Evolutionary conservation across 2,797 vertebrate genomes (phyloP), one percentile per base, ranked within the genome.

Genomic region (Liparis tanakae): DNA sequence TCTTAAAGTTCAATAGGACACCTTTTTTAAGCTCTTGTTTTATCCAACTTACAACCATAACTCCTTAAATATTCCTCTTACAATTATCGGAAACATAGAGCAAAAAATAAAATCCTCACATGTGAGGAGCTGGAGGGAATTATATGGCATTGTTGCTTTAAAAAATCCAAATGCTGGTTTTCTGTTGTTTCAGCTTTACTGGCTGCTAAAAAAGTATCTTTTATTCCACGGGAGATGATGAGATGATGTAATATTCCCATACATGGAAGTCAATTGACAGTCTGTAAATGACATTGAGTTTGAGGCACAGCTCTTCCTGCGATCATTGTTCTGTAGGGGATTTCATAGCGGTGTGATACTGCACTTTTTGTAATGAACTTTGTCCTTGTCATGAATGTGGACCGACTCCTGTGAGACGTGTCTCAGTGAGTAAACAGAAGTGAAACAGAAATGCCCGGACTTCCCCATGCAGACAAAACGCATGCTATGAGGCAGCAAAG

Each of bases 351-450:
- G 63, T 74, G 70, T 72, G 50, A 53, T 53, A 53, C n/a, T 79
- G 79, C 74, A 88, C 68, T 73, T 51, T 70, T 46, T 55, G 53
- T 63, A 67, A 79, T 88, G 85, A 88, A 84, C 84, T 88, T 85
- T 88, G 86, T 82, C 78, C 65, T 39, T 81, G 74, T 70, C 68
- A 71, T 89, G 79, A 85, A 87, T 85, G 84, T 70, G 70, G 76
- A 83, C 15, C 15, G 39, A 55, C 67, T 84, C 54, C 82, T 85
- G 61, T 87, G 83, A 86, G 75, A 78, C 80, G 77, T 79, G 67
- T 83, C 77, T 87, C 58, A 79, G 74, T 75, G 76, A 90, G 90
- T 94, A 94, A 94, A 93, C 93, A 95, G 95, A 95, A 95, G 94
- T 95, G 88, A 91, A 90, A 94, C 80, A 93, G 85, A 85, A 58